Percentiles rank a stretch among this genome's conserved stretches.
Evolutionary conservation across 2,113 vertebrate genomes (phyloP).

Genomic region (Hippoglossus stenolepis): DNA sequence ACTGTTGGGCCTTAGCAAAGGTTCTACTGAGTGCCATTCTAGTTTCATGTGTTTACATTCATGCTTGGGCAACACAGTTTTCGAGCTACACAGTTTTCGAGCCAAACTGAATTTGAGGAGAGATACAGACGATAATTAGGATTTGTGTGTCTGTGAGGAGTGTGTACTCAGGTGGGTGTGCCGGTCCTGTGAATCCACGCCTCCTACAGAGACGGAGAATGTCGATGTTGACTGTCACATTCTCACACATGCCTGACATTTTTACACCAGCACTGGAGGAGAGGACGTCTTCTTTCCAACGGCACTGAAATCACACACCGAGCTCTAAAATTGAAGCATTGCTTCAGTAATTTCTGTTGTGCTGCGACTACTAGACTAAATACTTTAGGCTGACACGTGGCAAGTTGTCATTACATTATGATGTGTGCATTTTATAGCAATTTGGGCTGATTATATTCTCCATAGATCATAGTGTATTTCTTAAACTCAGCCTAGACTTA

Average conservation of each 20-base stretch:
- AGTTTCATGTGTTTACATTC: background rate
- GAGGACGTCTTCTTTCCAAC: conserved; percentile 54
- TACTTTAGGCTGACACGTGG: background rate
- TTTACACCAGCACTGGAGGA: conserved; percentile 73
- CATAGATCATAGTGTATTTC: too few species aligned
- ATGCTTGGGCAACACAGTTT: background rate
- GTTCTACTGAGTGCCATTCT: too few species aligned
- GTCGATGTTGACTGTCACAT: conserved; percentile 83
- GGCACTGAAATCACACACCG: conserved; percentile 19
- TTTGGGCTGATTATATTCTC: background rate
- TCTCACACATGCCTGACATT: conserved; percentile 75
- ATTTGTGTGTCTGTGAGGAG: background rate
- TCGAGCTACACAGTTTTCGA: background rate
- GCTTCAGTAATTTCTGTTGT: background rate
- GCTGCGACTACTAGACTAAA: conserved; percentile 10
- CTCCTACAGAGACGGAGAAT: conserved; percentile 75
- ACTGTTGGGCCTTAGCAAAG: too few species aligned
- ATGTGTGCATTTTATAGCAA: background rate
- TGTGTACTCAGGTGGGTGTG: conserved; percentile 64
- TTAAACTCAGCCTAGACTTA: conserved; percentile 4
- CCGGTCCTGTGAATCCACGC: conserved; percentile 46
- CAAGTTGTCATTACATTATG: background rate
- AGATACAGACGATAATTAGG: background rate
- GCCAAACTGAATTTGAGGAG: background rate
- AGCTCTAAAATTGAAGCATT: background rate